These are phyloP conservation scores for Papilio glaucus DNA, from an alignment of 1,140 invertebrate genomes.

Conservation along the genomic window DNA sequence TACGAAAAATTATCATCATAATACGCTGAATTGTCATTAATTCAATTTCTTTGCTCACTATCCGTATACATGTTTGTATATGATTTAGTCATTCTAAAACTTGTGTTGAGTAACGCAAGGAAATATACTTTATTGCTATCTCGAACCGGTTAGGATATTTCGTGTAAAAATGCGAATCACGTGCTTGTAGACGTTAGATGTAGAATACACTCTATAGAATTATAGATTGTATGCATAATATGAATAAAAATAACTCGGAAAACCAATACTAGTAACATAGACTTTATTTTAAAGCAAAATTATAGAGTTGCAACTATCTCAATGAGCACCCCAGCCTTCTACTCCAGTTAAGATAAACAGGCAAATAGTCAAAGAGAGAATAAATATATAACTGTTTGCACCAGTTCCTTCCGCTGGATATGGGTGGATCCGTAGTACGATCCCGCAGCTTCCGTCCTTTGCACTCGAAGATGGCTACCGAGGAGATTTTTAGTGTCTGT, in stretches of 20 bases:
- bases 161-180: slow-evolving; percentile 54
- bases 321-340: no score
- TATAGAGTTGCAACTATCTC: no score
- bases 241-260: not conserved
- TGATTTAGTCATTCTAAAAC: slow-evolving; percentile 43
- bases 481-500: no score
- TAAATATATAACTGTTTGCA: no score
- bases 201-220: slow-evolving; percentile 18
- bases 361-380: no score
- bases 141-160: slow-evolving; percentile 55
- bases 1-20: not conserved
- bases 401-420: no score
- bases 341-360: not conserved
- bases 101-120: slow-evolving; percentile 50
- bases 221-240: not conserved
- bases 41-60: slow-evolving; percentile 35
- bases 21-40: slow-evolving; percentile 12
- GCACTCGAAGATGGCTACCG: no score
- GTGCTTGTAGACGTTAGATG: slow-evolving; percentile 34
- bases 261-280: no score
- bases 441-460: no score
- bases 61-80: slow-evolving; percentile 47
- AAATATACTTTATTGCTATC: slow-evolving; percentile 54
- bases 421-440: no score
- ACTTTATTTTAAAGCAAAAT: no score